phyloP scores from a whole-genome alignment of 1,140 invertebrate species.

The Muscidifurax raptorellus region DNA sequence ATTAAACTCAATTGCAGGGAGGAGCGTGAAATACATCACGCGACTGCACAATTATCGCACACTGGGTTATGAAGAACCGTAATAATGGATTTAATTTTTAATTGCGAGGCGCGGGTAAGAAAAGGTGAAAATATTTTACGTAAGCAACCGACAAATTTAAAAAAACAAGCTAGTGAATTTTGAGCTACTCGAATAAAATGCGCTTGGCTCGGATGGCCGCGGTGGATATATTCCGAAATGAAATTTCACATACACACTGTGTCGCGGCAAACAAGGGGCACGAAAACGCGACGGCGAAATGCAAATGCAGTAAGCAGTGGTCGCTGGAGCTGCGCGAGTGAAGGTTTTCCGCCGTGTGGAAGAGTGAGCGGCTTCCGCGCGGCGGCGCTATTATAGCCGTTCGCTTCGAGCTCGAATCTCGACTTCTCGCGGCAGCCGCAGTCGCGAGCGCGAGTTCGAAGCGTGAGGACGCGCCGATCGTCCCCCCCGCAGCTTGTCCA shows the following conservation, averaged over 20 bases:
- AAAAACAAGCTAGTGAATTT: too few relatives aligned
- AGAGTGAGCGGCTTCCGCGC: constrained; percentile 16
- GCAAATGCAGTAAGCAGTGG: neutral
- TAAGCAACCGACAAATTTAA: neutral
- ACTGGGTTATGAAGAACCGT: neutral
- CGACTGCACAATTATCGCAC: neutral
- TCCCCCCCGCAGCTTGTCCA: neutral
- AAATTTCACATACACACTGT: too few relatives aligned
- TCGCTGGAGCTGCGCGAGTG: too few relatives aligned
- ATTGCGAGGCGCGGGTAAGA: neutral
- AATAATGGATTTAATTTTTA: constrained; percentile 10
- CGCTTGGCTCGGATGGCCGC: too few relatives aligned
- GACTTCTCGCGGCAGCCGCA: constrained; percentile 37
- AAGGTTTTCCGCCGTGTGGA: neutral
- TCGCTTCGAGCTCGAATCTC: neutral
- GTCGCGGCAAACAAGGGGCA: too few relatives aligned
- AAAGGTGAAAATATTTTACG: neutral
- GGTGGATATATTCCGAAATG: too few relatives aligned
- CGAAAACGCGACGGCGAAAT: neutral
- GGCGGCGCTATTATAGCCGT: constrained; percentile 46
- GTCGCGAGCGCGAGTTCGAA: constrained; percentile 63
- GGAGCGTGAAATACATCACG: constrained; percentile 19
- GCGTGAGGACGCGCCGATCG: constrained; percentile 45
- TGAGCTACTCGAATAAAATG: too few relatives aligned
- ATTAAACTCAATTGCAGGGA: constrained; percentile 11